phyloP scores from a whole-genome alignment of 1,140 invertebrate species.

The Euschistus heros region DNA sequence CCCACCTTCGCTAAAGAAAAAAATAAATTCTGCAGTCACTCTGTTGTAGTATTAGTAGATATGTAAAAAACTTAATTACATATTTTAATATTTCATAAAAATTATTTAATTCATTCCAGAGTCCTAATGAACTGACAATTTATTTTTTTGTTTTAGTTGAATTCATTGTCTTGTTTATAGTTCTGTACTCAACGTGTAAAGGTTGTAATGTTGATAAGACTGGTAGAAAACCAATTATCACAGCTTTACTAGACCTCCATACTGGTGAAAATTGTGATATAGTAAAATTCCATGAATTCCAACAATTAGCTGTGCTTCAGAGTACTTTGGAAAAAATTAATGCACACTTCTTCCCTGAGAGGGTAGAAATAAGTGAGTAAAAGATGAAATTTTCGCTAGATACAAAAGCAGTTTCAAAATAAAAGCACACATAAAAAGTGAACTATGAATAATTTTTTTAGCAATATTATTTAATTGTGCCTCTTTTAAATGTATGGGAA shows the following conservation, averaged over 20 bases:
- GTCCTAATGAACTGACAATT: too few species aligned
- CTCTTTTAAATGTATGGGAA: not conserved
- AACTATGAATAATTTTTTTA: not conserved
- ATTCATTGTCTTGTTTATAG: too few species aligned
- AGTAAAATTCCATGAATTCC: not conserved
- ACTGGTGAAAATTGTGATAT: not conserved
- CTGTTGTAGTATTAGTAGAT: too few species aligned
- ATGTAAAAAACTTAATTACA: too few species aligned
- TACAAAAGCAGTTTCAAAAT: not conserved
- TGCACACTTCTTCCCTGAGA: not conserved
- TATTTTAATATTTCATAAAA: too few species aligned
- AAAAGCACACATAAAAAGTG: not conserved
- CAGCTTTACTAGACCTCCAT: constrained; percentile 14
- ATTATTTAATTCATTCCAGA: too few species aligned
- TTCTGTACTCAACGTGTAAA: too few species aligned
- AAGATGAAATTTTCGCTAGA: not conserved
- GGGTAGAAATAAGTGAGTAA: constrained; percentile 1
- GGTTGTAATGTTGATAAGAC: not conserved
- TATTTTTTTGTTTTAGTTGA: too few species aligned
- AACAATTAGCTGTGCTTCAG: constrained; percentile 14
- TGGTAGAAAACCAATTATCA: not conserved
- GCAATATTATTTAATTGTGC: not conserved
- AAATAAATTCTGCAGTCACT: too few species aligned
- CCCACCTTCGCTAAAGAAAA: too few species aligned
- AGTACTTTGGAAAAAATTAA: constrained; percentile 3